Percentiles rank a stretch among this genome's conserved stretches.
phyloP scores from a whole-genome alignment of 2,888 invertebrate species.

The Harpalus rufipes region DNA sequence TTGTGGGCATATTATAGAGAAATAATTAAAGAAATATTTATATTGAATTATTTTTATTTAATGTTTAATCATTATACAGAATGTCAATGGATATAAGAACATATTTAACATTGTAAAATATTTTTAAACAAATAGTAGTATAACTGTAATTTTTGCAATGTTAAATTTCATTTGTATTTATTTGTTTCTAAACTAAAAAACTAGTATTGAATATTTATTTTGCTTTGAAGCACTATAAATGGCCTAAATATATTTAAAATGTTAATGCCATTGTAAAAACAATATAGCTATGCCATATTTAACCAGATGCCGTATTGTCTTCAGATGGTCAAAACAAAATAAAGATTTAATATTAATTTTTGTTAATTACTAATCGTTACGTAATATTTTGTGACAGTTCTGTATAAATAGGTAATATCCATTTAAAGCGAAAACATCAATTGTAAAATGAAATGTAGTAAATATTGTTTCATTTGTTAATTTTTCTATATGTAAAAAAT shows the following conservation, averaged over 20 bases:
- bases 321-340: constrained; percentile 24
- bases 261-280: constrained; percentile 42
- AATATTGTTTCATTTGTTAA: constrained; percentile 60
- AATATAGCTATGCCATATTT: constrained; percentile 54
- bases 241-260: constrained; percentile 38
- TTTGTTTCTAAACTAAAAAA: constrained; percentile 20
- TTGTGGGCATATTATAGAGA: constrained; percentile 59
- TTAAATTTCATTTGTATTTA: constrained; percentile 25
- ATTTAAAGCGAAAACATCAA: constrained; percentile 54
- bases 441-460: constrained; percentile 51
- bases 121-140: constrained; percentile 37
- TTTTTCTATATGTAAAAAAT: constrained; percentile 57
- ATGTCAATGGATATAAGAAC: constrained; percentile 30
- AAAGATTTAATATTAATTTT: constrained; percentile 52
- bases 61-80: constrained; percentile 56
- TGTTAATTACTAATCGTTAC: constrained; percentile 6
- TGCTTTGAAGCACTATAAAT: constrained; percentile 36
- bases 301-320: constrained; percentile 46
- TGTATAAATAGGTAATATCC: constrained; percentile 50
- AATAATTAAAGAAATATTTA: constrained; percentile 59
- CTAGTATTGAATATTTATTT: constrained; percentile 52
- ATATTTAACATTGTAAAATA: constrained; percentile 38
- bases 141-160: constrained; percentile 34
- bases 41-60: constrained; percentile 59
- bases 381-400: constrained; percentile 32